phyloP scores from a whole-genome alignment of 30 jellyfish, hydroid and myxozoan species.

The Mastigias papua region DNA sequence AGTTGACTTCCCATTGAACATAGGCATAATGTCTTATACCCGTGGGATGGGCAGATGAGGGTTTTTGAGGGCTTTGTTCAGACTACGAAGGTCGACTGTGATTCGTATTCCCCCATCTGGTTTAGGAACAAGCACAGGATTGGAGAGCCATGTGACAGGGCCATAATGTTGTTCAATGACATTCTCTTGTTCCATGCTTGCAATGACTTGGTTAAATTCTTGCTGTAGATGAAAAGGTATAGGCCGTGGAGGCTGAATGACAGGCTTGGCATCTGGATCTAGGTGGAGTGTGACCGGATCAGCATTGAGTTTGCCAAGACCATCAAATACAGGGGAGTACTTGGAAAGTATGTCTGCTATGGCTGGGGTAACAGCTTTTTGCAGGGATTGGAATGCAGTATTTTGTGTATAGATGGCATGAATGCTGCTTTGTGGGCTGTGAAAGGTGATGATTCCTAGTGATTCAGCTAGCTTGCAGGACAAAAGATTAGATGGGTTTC shows the following conservation, averaged over 20 bases:
- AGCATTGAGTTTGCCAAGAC: neutral
- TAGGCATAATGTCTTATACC: constrained; percentile 50
- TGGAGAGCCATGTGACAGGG: constrained; percentile 83
- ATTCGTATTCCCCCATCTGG: constrained; percentile 71
- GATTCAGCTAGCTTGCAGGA: neutral
- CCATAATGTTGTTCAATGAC: constrained; percentile 61
- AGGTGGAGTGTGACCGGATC: neutral
- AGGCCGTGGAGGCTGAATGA: neutral
- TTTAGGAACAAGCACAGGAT: constrained; percentile 71
- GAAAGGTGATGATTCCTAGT: neutral
- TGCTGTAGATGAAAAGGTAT: neutral
- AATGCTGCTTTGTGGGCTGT: neutral
- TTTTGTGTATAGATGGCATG: neutral
- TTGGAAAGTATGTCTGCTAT: neutral
- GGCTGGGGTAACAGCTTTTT: neutral
- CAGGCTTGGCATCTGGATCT: neutral
- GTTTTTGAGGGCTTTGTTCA: constrained; percentile 44
- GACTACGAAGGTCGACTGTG: constrained; percentile 63
- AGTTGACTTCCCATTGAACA: constrained; percentile 25
- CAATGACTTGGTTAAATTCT: neutral
- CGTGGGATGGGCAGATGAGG: constrained; percentile 69
- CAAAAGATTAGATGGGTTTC: neutral
- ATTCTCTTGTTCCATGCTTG: constrained; percentile 25
- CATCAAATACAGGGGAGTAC: neutral
- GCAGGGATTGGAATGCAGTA: neutral